Evolutionary conservation across 2,888 invertebrate genomes (phyloP).

Genomic region (Drosophila limbata): DNA sequence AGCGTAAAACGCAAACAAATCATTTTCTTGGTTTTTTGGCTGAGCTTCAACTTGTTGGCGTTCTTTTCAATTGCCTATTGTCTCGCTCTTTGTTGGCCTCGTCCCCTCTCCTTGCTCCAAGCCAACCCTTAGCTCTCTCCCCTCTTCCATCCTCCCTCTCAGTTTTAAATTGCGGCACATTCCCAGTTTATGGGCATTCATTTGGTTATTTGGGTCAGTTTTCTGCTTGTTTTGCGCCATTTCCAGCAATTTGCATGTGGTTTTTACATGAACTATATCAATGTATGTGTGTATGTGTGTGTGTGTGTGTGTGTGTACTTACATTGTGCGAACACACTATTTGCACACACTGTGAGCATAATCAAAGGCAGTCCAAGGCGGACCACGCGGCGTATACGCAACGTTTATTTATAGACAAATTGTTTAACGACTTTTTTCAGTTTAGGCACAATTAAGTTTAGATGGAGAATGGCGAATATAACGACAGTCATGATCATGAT

Average conservation of each 20-base stretch:
- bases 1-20: constrained; percentile 6
- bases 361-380: constrained; percentile 56
- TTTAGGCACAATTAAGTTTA: constrained; percentile 67
- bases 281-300: neutral
- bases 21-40: too few species aligned
- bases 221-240: constrained; percentile 47
- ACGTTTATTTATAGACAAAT: constrained; percentile 77
- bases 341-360: constrained; percentile 54
- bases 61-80: neutral
- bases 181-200: constrained; percentile 72
- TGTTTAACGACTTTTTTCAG: constrained; percentile 59
- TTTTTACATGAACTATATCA: constrained; percentile 56
- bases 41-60: constrained; percentile 25
- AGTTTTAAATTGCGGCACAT: constrained; percentile 35
- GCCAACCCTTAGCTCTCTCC: neutral
- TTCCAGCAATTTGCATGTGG: constrained; percentile 36
- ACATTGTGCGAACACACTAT: constrained; percentile 47
- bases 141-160: neutral
- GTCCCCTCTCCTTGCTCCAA: too few species aligned
- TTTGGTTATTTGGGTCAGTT: constrained; percentile 77
- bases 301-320: constrained; percentile 35
- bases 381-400: constrained; percentile 71
- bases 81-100: neutral
- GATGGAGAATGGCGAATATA: constrained; percentile 19
- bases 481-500: constrained; percentile 12